These are phyloP conservation scores for Selene dorsalis DNA, from an alignment of 2,797 vertebrate species.

Conservation along the genomic window DNA sequence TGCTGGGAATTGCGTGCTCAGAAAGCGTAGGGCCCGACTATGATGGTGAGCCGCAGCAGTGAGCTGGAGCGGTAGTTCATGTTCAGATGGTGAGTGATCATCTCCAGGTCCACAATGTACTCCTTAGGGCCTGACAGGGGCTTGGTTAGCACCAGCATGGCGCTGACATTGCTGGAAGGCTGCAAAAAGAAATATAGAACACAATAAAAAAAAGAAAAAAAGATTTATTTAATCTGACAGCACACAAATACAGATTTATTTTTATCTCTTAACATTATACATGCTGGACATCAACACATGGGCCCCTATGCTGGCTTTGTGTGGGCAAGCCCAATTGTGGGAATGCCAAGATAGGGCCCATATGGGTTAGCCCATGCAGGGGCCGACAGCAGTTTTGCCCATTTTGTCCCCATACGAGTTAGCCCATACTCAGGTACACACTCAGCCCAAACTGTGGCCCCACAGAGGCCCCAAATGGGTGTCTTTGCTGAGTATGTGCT, in stretches of 20 bases:
- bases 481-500: background rate
- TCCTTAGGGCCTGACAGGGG: conserved; percentile 91
- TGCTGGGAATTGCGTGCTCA: conserved; percentile 75
- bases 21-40: conserved; percentile 94
- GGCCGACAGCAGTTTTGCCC: no score
- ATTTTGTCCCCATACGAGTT: no score
- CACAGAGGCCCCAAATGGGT: no score
- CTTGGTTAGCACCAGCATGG: conserved; percentile 96
- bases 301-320: no score
- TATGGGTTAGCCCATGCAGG: no score
- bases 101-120: conserved; percentile 95
- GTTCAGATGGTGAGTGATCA: conserved; percentile 93
- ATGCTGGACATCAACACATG: background rate
- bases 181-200: conserved; percentile 63
- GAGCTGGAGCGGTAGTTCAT: conserved; percentile 95
- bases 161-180: conserved; percentile 93
- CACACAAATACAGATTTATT: conserved; percentile 9
- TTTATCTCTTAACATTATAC: background rate
- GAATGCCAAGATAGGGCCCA: no score
- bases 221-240: background rate
- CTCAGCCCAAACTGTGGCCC: no score
- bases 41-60: conserved; percentile 93
- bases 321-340: no score
- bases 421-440: no score
- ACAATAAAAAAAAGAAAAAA: no score